Percentiles rank a stretch among this genome's conserved stretches.
Conservation (phyloP, 2,113 vertebrate genomes). For the Saiga tatarica region DNA sequence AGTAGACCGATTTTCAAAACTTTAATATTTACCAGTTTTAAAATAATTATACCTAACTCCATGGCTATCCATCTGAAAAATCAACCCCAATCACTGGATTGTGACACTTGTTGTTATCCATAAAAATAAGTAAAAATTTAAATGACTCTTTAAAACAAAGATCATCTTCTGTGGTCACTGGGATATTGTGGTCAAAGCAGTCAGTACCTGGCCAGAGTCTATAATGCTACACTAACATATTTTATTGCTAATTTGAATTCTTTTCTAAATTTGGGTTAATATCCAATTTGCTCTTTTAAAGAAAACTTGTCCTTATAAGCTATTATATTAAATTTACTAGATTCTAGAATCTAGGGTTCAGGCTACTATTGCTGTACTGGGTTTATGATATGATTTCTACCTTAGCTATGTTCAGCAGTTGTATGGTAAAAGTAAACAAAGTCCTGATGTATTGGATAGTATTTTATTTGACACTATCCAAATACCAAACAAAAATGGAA, state of each 20-base stretch:
- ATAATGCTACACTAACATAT: background rate
- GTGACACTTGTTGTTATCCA: background rate
- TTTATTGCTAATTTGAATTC: constrained; percentile 35
- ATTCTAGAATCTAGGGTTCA: constrained; percentile 25
- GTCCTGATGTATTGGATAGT: background rate
- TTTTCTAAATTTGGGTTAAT: constrained; percentile 45
- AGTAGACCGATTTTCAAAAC: constrained; percentile 18
- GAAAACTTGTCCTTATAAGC: constrained; percentile 3
- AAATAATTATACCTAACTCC: constrained; percentile 31
- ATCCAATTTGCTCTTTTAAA: constrained; percentile 37
- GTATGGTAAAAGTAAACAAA: background rate
- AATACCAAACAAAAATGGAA: constrained; percentile 33
- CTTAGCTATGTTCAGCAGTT: constrained; percentile 45
- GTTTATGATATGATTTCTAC: background rate
- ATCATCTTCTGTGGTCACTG: background rate
- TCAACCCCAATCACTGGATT: background rate
- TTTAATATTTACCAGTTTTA: constrained; percentile 4
- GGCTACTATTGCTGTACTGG: background rate
- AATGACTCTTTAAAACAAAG: constrained; percentile 23
- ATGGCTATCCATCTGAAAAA: constrained; percentile 31
- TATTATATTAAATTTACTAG: background rate
- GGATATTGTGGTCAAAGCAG: constrained; percentile 9
- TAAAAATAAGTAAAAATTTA: constrained; percentile 1
- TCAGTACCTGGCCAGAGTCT: constrained; percentile 25
- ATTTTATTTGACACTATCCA: background rate